Evolutionary conservation across 2,797 vertebrate species (phyloP).

Genomic region (Macrochelys suwanniensis): DNA sequence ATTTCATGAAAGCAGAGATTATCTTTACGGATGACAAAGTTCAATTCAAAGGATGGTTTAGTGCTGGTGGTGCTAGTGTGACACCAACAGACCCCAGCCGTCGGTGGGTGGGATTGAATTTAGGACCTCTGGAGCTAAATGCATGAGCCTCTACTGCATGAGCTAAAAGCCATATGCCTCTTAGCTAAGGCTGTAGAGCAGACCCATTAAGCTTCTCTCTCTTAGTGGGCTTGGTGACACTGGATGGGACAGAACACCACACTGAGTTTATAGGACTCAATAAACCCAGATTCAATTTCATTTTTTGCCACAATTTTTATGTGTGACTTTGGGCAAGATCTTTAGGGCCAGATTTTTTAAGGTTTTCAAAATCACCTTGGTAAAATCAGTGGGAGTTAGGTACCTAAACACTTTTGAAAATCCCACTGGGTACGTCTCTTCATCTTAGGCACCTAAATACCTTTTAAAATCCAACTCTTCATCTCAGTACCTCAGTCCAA

Average conservation of each 20-base stretch:
- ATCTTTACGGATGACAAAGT: neutral
- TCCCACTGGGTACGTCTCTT: neutral
- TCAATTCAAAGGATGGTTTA: neutral
- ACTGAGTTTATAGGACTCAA: no score
- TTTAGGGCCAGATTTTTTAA: neutral
- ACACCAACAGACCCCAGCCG: rapidly evolving
- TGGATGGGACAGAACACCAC: no score
- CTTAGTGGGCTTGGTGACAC: no score
- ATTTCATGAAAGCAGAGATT: neutral
- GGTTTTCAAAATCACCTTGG: neutral
- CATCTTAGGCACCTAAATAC: no score
- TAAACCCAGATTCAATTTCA: neutral
- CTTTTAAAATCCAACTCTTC: no score
- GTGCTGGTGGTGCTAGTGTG: neutral
- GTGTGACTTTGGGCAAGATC: neutral
- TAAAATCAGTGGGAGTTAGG: neutral
- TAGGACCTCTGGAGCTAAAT: no score
- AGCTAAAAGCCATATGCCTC: no score
- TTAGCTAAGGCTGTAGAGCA: no score
- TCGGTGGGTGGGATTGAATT: no score
- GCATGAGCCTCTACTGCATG: no score
- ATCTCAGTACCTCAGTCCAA: no score
- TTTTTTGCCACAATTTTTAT: neutral
- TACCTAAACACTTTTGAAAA: neutral
- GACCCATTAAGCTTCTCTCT: no score